Base-by-base conservation (phyloP, 2,113 vertebrate species). In the Cyprinodon variegatus region DNA sequence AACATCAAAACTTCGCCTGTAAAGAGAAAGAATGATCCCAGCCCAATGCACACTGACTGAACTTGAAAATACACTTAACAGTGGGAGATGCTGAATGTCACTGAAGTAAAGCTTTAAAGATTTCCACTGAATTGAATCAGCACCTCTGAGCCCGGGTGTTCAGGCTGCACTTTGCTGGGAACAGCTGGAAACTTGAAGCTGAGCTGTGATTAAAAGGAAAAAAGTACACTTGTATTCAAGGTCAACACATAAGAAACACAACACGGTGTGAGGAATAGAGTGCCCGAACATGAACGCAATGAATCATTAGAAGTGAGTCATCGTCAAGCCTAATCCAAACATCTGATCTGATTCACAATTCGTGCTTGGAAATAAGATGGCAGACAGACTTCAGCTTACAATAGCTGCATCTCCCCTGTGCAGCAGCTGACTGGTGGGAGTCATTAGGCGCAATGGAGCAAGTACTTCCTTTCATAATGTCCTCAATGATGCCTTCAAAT, bases 291-390 rank as follows among this genome's bases (percentile, higher is more conserved):
- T 63, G 65, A 45, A 37, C 66, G 57, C 17, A 38, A 68, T 82
- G 77, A 81, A 46, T 88, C 83, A 81, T 65, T 65, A 72, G 12
- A 14, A 61, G 65, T 80, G 74, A 85, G 74, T 88, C 79, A 80
- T n/a, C 46, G 69, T 62, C 80, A 48, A 61, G 53, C 41, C 50
- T 75, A 53, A 65, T 72, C 60, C 65, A 15, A 61, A 9, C 43
- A 62, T 63, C 59, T 59, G 57, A 74, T 61, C 45, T 65, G 68
- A 74, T 72, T 77, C 63, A 46, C 39, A 65, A 43, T 9, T 78
- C 50, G 59, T 46, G 72, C 64, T 70, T 40, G 65, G 48, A 70
- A 50, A 22, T 53, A 20, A 70, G 73, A 64, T 45, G n/a, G 41
- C 70, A 67, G 57, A 22, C 66, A 17, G 22, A 64, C 43, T 65